Base-by-base conservation (phyloP, 2,113 vertebrate genomes). In the Coturnix japonica region DNA sequence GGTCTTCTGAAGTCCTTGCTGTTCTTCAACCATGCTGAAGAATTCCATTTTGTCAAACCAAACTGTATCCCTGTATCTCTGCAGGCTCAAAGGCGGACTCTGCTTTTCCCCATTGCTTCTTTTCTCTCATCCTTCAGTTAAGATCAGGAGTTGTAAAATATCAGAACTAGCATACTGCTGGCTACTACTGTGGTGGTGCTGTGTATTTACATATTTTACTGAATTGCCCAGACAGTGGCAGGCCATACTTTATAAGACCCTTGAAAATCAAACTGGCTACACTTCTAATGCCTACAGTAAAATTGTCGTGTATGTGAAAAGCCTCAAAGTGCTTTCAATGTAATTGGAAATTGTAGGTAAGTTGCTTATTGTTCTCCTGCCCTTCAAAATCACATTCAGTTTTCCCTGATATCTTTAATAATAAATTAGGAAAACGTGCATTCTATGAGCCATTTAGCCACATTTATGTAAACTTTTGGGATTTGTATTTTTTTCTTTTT, bases 281-380 rank as follows among this genome's bases (percentile, higher is more conserved):
- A 37, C 47, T 73, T 91, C 57, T 85, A 83, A 85, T 81, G 39
- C 41, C 12, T 81, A 73, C 70, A 74, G 82, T 81, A 95, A 90
- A 91, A 85, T 57, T 85, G 72, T 35, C 54, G 35, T 88, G 92
- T 93, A 47, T 78, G 90, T 72, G 77, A 81, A 90, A 90, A 95
- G 43, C 31, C 15, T 11, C 18, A 13, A 33, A 95, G 57, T 75
- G 65, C 53, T 93, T 71, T 81, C 90, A 77, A 67, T 74, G 56
- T 76, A 81, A 47, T 64, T 90, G 51, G n/a, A 85, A 84, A 23
- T 30, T 2, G 0, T 64, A 69, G 61, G 64, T 57, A 74, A 93
- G 65, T 47, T 78, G 43, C 57, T 81, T 88, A 28, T 86, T 93
- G 88, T 94, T 90, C 39, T 91, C 59, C 37, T 61, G 51, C 19